A percentile compares a stretch with the other conserved stretches of the same genome.
Evolutionary conservation across 1,140 invertebrate genomes (phyloP).

Genomic region (Conus ventricosus): DNA sequence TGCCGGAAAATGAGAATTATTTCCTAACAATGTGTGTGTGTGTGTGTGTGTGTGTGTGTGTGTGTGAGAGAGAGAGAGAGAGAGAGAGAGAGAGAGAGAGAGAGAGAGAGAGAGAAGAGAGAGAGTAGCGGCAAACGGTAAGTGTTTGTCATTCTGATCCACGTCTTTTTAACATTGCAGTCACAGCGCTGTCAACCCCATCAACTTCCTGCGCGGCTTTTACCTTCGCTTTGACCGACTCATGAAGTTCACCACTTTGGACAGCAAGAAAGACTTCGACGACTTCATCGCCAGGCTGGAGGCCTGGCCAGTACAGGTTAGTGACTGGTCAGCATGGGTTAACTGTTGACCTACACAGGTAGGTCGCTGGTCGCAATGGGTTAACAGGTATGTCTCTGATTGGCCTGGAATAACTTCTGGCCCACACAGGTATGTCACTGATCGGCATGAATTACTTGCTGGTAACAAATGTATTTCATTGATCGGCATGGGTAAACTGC

Average conservation of each 20-base stretch:
- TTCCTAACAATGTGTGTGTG: too few species aligned
- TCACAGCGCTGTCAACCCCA: constrained; percentile 54
- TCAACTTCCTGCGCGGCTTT: constrained; percentile 59
- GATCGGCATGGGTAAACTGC: too few species aligned
- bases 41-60: too few species aligned
- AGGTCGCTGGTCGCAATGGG: too few species aligned
- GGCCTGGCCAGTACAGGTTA: constrained; percentile 52
- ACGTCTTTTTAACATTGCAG: constrained; percentile 38
- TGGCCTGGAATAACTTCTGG: too few species aligned
- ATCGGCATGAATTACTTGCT: too few species aligned
- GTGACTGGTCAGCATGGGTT: not conserved
- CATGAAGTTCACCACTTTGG: constrained; percentile 39
- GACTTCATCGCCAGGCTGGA: constrained; percentile 53
- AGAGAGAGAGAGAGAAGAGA: not conserved
- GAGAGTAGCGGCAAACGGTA: not conserved
- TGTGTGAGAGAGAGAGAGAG: too few species aligned
- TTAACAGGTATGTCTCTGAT: too few species aligned
- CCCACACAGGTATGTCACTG: too few species aligned
- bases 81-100: not conserved
- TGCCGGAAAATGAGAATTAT: too few species aligned
- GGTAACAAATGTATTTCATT: too few species aligned
- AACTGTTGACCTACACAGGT: too few species aligned
- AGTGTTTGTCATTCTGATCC: not conserved
- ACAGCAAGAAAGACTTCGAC: constrained; percentile 56
- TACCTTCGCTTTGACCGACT: constrained; percentile 44